Evolutionary conservation across 2,888 invertebrate species (phyloP).

Genomic region (Encarsia formosa): DNA sequence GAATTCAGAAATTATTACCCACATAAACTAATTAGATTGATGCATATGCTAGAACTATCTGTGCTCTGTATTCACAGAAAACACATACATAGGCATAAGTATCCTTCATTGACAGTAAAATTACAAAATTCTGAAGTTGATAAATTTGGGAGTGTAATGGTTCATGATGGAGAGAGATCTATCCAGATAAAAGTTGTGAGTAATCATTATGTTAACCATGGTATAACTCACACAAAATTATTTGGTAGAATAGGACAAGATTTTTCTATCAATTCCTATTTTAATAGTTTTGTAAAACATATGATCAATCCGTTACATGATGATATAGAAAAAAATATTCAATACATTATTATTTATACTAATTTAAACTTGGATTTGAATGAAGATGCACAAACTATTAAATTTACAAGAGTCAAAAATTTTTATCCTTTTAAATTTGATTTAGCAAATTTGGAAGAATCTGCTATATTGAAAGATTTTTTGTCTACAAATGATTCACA

Average conservation of each 20-base stretch:
- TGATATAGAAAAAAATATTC: constrained; percentile 29
- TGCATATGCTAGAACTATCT: constrained; percentile 35
- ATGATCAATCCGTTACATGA: constrained; percentile 20
- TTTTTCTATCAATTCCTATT: constrained; percentile 31
- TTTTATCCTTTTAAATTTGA: constrained; percentile 20
- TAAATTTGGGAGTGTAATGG: constrained; percentile 27
- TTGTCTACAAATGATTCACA: background rate
- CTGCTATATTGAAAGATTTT: constrained; percentile 10
- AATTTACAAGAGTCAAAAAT: constrained; percentile 17
- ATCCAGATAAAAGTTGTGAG: constrained; percentile 33
- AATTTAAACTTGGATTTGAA: constrained; percentile 33
- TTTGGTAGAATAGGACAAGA: constrained; percentile 31
- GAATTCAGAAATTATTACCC: constrained; percentile 27
- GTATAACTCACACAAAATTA: constrained; percentile 31
- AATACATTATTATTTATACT: constrained; percentile 35
- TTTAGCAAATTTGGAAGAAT: background rate
- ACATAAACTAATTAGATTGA: constrained; percentile 32
- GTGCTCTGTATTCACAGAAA: constrained; percentile 33
- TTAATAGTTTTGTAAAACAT: constrained; percentile 34
- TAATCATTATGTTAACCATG: constrained; percentile 30
- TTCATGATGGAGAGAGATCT: constrained; percentile 31
- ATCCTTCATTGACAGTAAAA: constrained; percentile 33
- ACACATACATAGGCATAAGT: constrained; percentile 32
- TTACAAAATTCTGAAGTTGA: constrained; percentile 32
- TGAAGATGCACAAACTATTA: constrained; percentile 31